Evolutionary conservation across 1,140 invertebrate genomes (phyloP).

Genomic region (Drosophila nigrodunni): DNA sequence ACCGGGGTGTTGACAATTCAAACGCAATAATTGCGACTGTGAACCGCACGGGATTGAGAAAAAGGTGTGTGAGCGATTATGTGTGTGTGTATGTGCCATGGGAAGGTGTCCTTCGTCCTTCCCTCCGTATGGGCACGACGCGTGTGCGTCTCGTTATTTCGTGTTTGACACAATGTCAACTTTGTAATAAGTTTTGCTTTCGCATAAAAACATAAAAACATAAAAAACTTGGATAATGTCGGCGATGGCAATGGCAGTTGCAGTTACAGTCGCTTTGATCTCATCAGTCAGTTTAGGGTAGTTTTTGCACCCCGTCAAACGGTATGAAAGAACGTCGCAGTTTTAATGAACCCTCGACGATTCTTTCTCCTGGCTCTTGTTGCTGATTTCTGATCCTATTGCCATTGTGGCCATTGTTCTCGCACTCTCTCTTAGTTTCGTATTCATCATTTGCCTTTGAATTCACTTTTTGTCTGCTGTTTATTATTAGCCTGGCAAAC

Average conservation of each 20-base stretch:
- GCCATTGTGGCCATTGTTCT: conserved; percentile 78
- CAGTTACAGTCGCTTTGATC: conserved; percentile 73
- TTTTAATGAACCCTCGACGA: conserved; percentile 71
- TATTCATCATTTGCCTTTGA: conserved; percentile 59
- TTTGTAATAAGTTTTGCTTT: conserved; percentile 76
- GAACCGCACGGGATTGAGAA: conserved; percentile 65
- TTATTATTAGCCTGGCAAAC: conserved; percentile 81
- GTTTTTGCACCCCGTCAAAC: conserved; percentile 55
- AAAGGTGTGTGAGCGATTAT: conserved; percentile 37
- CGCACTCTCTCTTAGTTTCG: conserved; percentile 41
- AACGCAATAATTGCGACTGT: conserved; percentile 79
- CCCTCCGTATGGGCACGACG: conserved; percentile 5
- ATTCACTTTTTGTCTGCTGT: conserved; percentile 53
- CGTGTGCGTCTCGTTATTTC: conserved; percentile 66
- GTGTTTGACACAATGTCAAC: conserved; percentile 82
- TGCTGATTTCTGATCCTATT: conserved; percentile 79
- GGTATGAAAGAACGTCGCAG: conserved; percentile 49
- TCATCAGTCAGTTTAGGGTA: conserved; percentile 53
- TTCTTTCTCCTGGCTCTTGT: conserved; percentile 37
- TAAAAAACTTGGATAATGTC: conserved; percentile 15
- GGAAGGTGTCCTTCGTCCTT: conserved; percentile 27
- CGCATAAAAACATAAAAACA: conserved; percentile 36
- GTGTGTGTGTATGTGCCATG: conserved; percentile 15
- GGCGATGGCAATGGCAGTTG: conserved; percentile 49
- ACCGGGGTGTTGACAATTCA: conserved; percentile 80